Evolutionary conservation across 2,113 vertebrate genomes (phyloP), one percentile per base, ranked within the genome.

Genomic region (Poeciliopsis prolifica): DNA sequence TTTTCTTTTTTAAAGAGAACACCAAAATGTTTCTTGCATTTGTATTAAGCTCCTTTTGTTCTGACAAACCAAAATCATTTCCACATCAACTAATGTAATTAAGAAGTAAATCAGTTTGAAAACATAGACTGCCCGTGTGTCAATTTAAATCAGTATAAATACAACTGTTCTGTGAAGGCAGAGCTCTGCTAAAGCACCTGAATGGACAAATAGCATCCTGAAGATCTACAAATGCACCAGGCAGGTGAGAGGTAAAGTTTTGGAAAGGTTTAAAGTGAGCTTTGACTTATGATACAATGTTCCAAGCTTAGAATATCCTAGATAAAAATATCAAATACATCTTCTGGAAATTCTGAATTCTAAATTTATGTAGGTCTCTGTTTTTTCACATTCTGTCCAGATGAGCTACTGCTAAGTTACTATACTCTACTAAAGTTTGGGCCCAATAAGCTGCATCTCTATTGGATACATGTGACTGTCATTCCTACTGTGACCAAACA

Each of bases 401-500:
- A 81, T 77, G 40, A 77, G 14, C 13, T 62, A 68, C 58, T 26
- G 4, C 60, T 26, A 40, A 31, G 33, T 44, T 37, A 69, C 9
- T 28, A 48, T 69, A 10, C 64, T 31, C 13, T 65, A 37, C 42
- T 29, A 51, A 54, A 62, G 35, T 76, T 70, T 68, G 31, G 17
- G 51, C 61, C 65, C 77, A 72, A 65, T 74, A 76, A 68, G 78
- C 65, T 73, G 76, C 33, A 6, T 0, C 61, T 77, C 62, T 81
- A 61, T 80, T 77, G 29, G 31, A 86, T 66, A 68, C 78, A 80
- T 74, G 81, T 82, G 81, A 86, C 83, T 82, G 89, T 89, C 86
- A 87, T 87, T 69, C 86, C 64, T 1, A 65, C 15, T 72, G 65
- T 35, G 62, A 81, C 74, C 70, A 65, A 86, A 87, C 68, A 70